Evolutionary conservation across 2,888 invertebrate species (phyloP).

Genomic region (Aleiodes alternator): DNA sequence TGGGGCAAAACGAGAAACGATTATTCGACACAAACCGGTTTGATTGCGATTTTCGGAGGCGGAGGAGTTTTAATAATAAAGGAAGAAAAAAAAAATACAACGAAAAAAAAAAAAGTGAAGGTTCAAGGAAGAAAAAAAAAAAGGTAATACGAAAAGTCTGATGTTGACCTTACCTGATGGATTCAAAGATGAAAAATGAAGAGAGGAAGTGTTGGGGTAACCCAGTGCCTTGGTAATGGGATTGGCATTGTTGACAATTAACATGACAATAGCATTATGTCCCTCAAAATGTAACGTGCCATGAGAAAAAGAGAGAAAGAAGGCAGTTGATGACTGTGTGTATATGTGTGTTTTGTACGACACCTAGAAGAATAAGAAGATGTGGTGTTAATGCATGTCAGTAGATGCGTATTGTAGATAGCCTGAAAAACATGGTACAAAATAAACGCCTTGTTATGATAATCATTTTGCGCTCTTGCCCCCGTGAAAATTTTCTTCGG

Average conservation of each 20-base stretch:
- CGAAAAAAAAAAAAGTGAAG: conserved; percentile 19
- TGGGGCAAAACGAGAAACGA: conserved; percentile 17
- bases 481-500: conserved; percentile 45
- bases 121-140: conserved; percentile 39
- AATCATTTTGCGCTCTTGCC: conserved; percentile 61
- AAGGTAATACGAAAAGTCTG: conserved; percentile 33
- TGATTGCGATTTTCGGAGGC: conserved; percentile 12
- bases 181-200: conserved; percentile 22
- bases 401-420: conserved; percentile 61
- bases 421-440: conserved; percentile 58
- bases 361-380: conserved; percentile 18
- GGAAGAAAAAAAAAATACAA: conserved; percentile 35
- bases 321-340: conserved; percentile 30
- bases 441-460: conserved; percentile 72
- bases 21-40: conserved; percentile 26
- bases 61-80: conserved; percentile 33
- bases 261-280: conserved; percentile 67
- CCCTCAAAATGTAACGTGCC: conserved; percentile 65
- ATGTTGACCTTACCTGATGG: conserved; percentile 62
- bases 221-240: conserved; percentile 67
- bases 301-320: conserved; percentile 48
- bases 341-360: conserved; percentile 32
- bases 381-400: conserved; percentile 61
- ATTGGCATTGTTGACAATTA: conserved; percentile 70
- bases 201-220: conserved; percentile 50